A percentile compares a stretch with the other conserved stretches of the same genome.
Conservation (phyloP, 30 jellyfish, hydroid and myxozoan species). For the Turritopsis dohrnii region DNA sequence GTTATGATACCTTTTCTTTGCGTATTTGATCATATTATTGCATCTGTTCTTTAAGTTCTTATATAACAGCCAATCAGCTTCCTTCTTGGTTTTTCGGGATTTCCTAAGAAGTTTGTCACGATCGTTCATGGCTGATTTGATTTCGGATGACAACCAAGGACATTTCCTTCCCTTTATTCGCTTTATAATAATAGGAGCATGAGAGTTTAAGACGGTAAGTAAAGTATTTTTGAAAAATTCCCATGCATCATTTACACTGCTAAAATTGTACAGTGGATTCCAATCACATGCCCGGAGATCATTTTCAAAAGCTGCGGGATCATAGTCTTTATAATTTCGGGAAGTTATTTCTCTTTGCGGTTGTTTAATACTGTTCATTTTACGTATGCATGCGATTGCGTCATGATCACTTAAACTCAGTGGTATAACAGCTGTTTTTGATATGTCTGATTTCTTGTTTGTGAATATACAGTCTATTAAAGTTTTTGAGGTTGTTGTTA, state of each 20-base stretch:
- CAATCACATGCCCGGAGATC: slow-evolving; percentile 23
- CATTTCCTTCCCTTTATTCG: slow-evolving; percentile 12
- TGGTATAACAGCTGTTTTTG: slow-evolving; percentile 24
- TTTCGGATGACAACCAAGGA: slow-evolving; percentile 7
- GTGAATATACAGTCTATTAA: no score
- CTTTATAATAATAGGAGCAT: not conserved
- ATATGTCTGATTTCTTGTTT: no score
- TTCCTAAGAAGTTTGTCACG: slow-evolving; percentile 24
- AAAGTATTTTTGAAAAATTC: not conserved
- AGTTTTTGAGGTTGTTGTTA: no score
- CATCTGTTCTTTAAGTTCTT: slow-evolving; percentile 15
- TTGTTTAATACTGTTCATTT: slow-evolving; percentile 3
- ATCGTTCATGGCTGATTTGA: slow-evolving; percentile 4
- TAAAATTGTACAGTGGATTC: slow-evolving; percentile 23
- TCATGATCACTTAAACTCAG: slow-evolving; percentile 28
- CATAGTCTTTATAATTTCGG: slow-evolving; percentile 37
- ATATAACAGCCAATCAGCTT: slow-evolving; percentile 15
- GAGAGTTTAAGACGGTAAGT: not conserved
- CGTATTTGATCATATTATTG: slow-evolving; percentile 13
- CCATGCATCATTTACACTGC: slow-evolving; percentile 23
- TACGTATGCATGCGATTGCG: not conserved
- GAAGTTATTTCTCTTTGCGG: slow-evolving; percentile 30
- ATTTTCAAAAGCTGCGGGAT: not conserved
- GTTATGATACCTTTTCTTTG: slow-evolving; percentile 17
- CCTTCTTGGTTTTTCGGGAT: slow-evolving; percentile 16